These are phyloP conservation scores for Noctilio leporinus DNA, from an alignment of 2,113 vertebrate species.

Conservation along the genomic window DNA sequence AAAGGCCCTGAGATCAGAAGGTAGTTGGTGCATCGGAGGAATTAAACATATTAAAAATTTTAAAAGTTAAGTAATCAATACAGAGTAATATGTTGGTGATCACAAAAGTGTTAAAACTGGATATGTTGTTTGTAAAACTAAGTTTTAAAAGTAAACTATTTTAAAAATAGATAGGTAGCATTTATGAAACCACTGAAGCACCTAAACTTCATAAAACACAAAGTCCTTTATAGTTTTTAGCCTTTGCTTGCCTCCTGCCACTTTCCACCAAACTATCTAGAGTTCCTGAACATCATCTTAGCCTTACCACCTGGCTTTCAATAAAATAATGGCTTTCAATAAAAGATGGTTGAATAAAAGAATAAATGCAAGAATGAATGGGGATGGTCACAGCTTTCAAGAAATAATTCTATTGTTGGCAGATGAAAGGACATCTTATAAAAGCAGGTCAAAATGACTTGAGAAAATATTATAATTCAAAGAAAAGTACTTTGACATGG, in stretches of 20 bases:
- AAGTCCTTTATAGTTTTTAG: not conserved
- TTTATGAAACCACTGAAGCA: not conserved
- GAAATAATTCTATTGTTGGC: not conserved
- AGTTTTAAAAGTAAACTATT: not conserved
- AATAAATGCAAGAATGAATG: not conserved
- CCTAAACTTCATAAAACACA: not conserved
- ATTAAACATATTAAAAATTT: not conserved
- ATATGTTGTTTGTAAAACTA: conserved; percentile 3
- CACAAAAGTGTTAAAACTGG: not conserved
- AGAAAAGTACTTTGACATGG: conserved; percentile 2
- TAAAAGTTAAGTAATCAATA: not conserved
- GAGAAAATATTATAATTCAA: not conserved
- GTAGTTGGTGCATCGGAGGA: not conserved
- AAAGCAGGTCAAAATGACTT: not conserved
- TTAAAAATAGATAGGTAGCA: not conserved
- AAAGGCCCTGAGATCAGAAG: not conserved
- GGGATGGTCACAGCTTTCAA: not conserved
- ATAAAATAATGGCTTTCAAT: not conserved
- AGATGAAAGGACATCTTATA: not conserved
- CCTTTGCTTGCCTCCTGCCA: not conserved
- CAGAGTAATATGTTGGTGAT: not conserved
- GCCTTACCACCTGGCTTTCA: not conserved
- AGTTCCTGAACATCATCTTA: not conserved
- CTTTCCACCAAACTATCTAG: not conserved
- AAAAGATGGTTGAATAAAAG: not conserved